Conservation (phyloP, 2,797 vertebrate genomes). For the Pangasius macronema region DNA sequence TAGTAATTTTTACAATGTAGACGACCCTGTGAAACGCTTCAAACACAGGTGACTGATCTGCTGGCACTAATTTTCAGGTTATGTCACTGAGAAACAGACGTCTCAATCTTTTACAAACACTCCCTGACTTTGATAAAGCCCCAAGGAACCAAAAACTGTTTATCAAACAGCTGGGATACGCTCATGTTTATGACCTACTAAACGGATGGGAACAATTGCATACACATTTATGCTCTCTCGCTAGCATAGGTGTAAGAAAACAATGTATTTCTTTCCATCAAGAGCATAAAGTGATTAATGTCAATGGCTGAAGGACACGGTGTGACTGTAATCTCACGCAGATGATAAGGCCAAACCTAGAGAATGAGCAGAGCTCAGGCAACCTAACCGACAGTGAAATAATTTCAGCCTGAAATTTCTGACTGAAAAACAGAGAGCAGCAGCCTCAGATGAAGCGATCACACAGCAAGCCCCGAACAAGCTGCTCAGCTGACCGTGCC, state of each 20-base stretch:
- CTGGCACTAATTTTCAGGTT: background rate
- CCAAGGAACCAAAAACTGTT: background rate
- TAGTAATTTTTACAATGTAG: background rate
- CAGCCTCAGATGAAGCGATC: conserved; percentile 21
- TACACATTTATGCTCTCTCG: background rate
- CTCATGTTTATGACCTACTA: background rate
- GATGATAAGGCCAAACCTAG: background rate
- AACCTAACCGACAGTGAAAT: background rate
- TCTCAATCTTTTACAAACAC: background rate
- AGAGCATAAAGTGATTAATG: background rate
- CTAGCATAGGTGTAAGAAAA: background rate
- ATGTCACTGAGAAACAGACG: background rate
- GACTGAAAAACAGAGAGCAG: conserved; percentile 9
- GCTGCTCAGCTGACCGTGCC: conserved; percentile 6
- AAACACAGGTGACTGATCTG: background rate
- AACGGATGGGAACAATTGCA: background rate
- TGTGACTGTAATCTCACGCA: background rate
- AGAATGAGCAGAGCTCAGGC: background rate
- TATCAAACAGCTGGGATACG: background rate
- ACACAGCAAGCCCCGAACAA: conserved; percentile 24
- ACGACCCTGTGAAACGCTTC: background rate
- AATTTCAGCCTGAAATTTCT: background rate
- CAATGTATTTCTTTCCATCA: background rate
- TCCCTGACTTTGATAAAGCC: background rate
- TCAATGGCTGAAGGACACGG: background rate